Evolutionary conservation across 1,140 invertebrate genomes (phyloP).

Genomic region (Cydia amplana): DNA sequence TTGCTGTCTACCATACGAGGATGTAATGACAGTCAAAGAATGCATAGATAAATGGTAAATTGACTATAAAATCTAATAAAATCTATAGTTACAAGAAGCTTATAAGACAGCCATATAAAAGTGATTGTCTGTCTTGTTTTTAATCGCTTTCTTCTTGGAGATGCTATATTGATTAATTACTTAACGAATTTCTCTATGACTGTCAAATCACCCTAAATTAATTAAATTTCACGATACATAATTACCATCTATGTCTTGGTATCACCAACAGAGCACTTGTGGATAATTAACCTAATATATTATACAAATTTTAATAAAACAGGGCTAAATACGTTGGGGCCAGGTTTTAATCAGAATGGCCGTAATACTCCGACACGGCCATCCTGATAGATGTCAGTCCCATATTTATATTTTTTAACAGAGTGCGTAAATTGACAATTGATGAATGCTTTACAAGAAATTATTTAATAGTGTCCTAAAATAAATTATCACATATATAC

Average conservation of each 20-base stretch:
- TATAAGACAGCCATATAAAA: not conserved
- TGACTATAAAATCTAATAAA: conserved; percentile 14
- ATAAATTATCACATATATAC: conserved; percentile 2
- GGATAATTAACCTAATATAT: conserved; percentile 3
- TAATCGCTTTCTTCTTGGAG: not conserved
- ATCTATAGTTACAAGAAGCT: not conserved
- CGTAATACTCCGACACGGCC: not conserved
- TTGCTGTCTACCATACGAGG: not conserved
- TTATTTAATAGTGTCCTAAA: not conserved
- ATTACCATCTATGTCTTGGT: conserved; percentile 7
- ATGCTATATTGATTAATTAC: not conserved
- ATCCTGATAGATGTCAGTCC: not conserved
- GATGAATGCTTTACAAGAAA: not conserved
- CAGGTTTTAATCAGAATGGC: not conserved
- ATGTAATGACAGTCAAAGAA: conserved; percentile 1
- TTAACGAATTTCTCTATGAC: not conserved
- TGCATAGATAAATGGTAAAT: not conserved
- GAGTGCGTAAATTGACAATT: too few species aligned
- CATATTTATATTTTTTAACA: not conserved
- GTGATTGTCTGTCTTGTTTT: too few species aligned
- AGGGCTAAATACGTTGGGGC: not conserved
- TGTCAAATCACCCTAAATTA: not conserved
- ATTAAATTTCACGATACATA: conserved; percentile 7
- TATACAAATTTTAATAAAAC: not conserved
- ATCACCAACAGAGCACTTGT: conserved; percentile 17